Conservation (phyloP, 2,113 vertebrate genomes). For the Chaetura pelagica region DNA sequence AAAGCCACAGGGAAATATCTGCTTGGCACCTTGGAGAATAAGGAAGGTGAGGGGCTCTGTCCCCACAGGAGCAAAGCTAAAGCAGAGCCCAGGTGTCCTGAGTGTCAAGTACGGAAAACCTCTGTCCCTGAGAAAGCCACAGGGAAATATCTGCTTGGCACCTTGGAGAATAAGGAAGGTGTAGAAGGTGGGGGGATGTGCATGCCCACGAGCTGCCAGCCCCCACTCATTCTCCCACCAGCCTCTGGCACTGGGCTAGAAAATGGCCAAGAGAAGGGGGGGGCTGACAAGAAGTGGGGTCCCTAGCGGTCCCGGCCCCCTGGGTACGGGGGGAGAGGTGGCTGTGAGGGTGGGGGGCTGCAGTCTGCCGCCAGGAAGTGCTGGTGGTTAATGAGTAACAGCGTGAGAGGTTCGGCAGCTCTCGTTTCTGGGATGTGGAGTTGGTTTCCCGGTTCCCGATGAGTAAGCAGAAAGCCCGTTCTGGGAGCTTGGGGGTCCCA, state of each 20-base stretch:
- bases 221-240: neutral
- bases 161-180: neutral
- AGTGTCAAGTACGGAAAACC: neutral
- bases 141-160: neutral
- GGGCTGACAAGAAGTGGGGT: neutral
- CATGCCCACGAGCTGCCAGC: fast-evolving
- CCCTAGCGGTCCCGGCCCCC: fast-evolving
- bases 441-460: neutral
- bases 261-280: neutral
- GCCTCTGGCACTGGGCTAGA: neutral
- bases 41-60: fast-evolving
- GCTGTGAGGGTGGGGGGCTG: neutral
- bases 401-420: fast-evolving
- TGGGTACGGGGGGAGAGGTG: fast-evolving
- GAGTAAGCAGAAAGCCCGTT: neutral
- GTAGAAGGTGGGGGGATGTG: too few relatives aligned
- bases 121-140: neutral
- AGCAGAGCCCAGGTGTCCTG: neutral
- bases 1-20: neutral
- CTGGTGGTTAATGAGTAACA: neutral
- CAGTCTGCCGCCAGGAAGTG: neutral
- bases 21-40: fast-evolving
- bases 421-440: neutral
- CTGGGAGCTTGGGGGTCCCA: neutral
- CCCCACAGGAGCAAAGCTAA: fast-evolving